phyloP scores from a whole-genome alignment of 2,888 invertebrate genomes.

The Drosophila acutilabella region DNA sequence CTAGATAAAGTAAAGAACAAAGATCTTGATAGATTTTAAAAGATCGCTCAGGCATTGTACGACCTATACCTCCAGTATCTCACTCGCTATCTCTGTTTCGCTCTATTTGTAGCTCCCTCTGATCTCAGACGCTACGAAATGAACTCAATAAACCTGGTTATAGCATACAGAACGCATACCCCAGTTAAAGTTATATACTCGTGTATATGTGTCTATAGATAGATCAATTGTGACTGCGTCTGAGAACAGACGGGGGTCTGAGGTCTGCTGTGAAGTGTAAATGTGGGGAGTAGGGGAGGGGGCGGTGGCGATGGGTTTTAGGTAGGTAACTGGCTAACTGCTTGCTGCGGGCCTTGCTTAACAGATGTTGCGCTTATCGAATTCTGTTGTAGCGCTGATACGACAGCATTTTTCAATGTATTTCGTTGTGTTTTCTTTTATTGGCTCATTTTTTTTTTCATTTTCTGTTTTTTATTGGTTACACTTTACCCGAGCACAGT shows the following conservation, averaged over 20 bases:
- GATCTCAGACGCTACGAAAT: not conserved
- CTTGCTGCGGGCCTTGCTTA: conserved; percentile 48
- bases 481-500: conserved; percentile 39
- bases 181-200: conserved; percentile 5
- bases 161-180: conserved; percentile 21
- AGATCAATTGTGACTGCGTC: conserved; percentile 49
- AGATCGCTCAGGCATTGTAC: not conserved
- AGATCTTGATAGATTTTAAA: not conserved
- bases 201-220: conserved; percentile 50
- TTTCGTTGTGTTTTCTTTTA: conserved; percentile 28
- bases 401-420: conserved; percentile 47
- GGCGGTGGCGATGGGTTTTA: not conserved
- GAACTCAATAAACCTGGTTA: conserved; percentile 19
- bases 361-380: conserved; percentile 71
- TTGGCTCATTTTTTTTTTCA: not conserved
- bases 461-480: conserved; percentile 13
- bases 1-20: not conserved
- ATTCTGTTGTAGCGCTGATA: conserved; percentile 59
- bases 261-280: not conserved
- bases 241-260: not conserved
- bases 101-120: not conserved
- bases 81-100: not conserved
- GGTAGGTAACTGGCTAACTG: conserved; percentile 11
- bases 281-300: not conserved
- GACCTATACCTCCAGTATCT: not conserved